Base-by-base conservation (phyloP, 2,888 invertebrate species). In the Spilarctia lutea region DNA sequence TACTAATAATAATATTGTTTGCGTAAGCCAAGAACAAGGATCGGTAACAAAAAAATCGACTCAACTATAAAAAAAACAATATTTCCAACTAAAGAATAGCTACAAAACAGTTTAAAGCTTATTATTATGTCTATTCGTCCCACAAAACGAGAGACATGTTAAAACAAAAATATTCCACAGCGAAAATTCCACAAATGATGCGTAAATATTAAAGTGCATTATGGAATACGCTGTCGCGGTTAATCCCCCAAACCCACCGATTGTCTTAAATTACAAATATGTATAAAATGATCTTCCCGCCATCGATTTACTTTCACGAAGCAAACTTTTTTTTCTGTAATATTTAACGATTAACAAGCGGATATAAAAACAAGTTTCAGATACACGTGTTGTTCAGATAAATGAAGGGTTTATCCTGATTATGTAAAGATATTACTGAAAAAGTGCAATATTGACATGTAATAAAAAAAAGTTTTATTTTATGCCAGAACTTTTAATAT, bases 1-100 rank as follows among this genome's bases (percentile, higher is more conserved):
- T 35, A 68, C 56, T 68, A 63, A 68, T 33, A 48, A 48, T 11
- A 42, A 42, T 42, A 39, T 65, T 18, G 33, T 52, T 72, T 66
- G 20, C 65, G 39, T 30, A 27, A 52, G 35, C 52, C 66, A 66
- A 52, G 48, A 39, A 66, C 30, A 45, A 63, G 18, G 8, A 60
- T 60, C 27, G 1, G 10, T 2, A 56, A 27, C 27, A 27, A 1
- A 60, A 13, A 27, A 27, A 27, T n/a, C 8, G 16, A n/a, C n/a
- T n/a, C 2, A 27, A 56, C 56, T 56, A 56, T 11, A n/a, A 24
- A 56, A 7, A 56, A 7, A 2, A 52, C 4, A 2, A 45, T 45
- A 18, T 45, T 52, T 4, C 6, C 7, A 20, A 52, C 24, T 52
- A 52, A 52, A 52, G 52, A 48, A 24, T 24, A 24, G 3, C 18